Evolutionary conservation across 2,113 vertebrate genomes (phyloP).

Genomic region (Entomyzon cyanotis): DNA sequence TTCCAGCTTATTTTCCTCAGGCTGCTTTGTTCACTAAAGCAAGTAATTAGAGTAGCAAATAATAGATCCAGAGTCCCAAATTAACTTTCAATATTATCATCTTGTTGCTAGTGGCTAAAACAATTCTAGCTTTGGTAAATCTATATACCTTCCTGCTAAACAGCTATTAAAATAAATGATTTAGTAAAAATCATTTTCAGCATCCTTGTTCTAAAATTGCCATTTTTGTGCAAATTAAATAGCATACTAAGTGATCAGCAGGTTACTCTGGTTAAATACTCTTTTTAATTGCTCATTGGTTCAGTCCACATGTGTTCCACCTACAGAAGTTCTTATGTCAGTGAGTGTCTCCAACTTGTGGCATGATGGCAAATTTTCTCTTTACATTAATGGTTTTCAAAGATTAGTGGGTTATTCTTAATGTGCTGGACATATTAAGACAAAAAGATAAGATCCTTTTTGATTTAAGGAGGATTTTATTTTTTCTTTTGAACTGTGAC

Average conservation of each 20-base stretch:
- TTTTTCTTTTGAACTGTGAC: background rate
- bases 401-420: background rate
- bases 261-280: background rate
- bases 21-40: conserved; percentile 31
- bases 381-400: background rate
- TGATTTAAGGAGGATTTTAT: background rate
- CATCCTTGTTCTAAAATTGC: background rate
- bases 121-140: conserved; percentile 47
- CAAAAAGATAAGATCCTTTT: background rate
- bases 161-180: conserved; percentile 45
- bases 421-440: background rate
- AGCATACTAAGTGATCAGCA: background rate
- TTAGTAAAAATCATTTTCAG: conserved; percentile 37
- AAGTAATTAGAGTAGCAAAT: conserved; percentile 70
- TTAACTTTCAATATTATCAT: conserved; percentile 65
- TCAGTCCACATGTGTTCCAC: background rate
- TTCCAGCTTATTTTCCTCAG: conserved; percentile 41
- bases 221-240: background rate
- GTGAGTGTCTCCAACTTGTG: background rate
- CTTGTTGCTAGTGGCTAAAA: conserved; percentile 53
- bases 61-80: conserved; percentile 50
- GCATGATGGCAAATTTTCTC: background rate
- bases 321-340: background rate
- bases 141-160: conserved; percentile 30
- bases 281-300: background rate